Base-by-base conservation (phyloP, 2,113 vertebrate genomes). In the Hydrochoerus hydrochaeris region DNA sequence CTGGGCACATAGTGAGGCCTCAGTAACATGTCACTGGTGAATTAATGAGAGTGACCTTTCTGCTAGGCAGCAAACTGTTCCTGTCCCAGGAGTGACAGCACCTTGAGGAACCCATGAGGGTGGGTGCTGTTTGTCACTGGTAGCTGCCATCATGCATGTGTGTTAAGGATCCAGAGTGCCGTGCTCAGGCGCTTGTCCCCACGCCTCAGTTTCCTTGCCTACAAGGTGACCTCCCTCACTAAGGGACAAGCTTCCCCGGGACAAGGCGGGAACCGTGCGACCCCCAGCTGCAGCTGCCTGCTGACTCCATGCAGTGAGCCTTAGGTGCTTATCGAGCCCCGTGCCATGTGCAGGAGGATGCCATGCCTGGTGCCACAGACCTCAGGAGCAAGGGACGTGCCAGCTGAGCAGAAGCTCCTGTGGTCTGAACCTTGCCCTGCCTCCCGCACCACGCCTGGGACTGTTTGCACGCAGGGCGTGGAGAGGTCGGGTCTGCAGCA, bases 361-460 rank as follows among this genome's bases (percentile, higher is more conserved):
- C 0, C 7, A 6, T 7, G 26, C 41, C 41, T 1, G 22, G 49
- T 52, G 44, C 46, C 13, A 0, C 11, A 16, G 84, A 35, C 38
- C 60, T 82, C 57, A 41, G 67, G 84, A 84, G 16, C 14, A 41
- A 88, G 69, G 71, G 82, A 65, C 16, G n/a, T 57, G 58, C 88
- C 83, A 75, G 73, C 32, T 46, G 52, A 10, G 67, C 19, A 75
- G 83, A 80, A 60, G 69, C 69, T 69, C 65, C 2, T n/a, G 57
- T 1, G 0, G 9, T 58, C 65, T 92, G 97, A 92, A 93, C 92
- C 57, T 96, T 94, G 90, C 80, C 87, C 58, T 97, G 67, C n/a
- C 1, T 3, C 73, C 46, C 3, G 58, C 77, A 87, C 87, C 38
- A 54, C 7, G 0, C 73, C 91, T 89, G 30, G 26, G 78, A 67